Percentiles rank a stretch among this genome's conserved stretches.
Evolutionary conservation across 2,113 vertebrate species (phyloP).

Genomic region (Acinonyx jubatus): DNA sequence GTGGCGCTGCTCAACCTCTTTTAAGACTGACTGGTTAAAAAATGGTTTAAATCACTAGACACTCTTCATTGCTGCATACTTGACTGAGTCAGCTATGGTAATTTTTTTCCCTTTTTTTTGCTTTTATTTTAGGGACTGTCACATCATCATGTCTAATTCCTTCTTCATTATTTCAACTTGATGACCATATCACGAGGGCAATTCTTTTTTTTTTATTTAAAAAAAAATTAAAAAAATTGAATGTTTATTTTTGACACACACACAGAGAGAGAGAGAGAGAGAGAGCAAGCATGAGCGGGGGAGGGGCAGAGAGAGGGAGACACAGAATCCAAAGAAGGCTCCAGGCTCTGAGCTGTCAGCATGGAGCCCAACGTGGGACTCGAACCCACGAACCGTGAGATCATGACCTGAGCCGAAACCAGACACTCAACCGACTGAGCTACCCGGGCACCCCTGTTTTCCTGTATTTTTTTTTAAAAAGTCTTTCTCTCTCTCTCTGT

Average conservation of each 20-base stretch:
- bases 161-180: background rate
- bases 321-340: too few species aligned
- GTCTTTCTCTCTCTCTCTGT: background rate
- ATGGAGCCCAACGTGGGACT: too few species aligned
- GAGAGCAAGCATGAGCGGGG: too few species aligned
- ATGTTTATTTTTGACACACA: too few species aligned
- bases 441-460: background rate
- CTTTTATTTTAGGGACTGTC: background rate
- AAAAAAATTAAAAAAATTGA: accelerated
- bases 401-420: too few species aligned
- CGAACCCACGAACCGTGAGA: too few species aligned
- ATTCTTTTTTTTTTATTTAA: too few species aligned
- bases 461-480: background rate
- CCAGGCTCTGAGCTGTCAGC: too few species aligned
- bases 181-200: background rate
- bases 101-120: background rate
- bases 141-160: background rate
- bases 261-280: too few species aligned
- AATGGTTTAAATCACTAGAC: background rate
- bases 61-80: background rate
- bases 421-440: too few species aligned
- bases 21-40: background rate
- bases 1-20: background rate
- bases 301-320: too few species aligned
- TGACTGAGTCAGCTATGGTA: background rate